phyloP scores from a whole-genome alignment of 2,113 vertebrate species.

The Aspiorhynchus laticeps region DNA sequence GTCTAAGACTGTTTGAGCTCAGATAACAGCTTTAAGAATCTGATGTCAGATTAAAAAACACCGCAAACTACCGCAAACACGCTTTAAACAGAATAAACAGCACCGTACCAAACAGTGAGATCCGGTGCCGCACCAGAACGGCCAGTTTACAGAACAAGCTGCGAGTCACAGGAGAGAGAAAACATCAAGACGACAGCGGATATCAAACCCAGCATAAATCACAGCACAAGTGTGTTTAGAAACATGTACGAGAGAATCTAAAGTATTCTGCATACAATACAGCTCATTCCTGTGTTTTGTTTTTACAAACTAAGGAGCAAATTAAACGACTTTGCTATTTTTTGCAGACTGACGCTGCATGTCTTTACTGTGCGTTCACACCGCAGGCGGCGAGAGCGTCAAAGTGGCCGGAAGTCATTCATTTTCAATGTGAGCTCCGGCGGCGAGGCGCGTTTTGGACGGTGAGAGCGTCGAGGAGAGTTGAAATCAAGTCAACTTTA shows the following conservation, averaged over 20 bases:
- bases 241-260: not conserved
- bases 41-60: not conserved
- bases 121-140: slow-evolving; percentile 99
- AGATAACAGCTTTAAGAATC: slow-evolving; percentile 6
- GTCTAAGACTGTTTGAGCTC: not conserved
- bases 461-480: too few relatives aligned
- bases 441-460: too few relatives aligned
- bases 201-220: not conserved
- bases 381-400: too few relatives aligned
- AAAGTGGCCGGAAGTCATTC: too few relatives aligned
- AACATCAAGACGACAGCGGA: slow-evolving; percentile 46
- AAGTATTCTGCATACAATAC: too few relatives aligned
- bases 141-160: slow-evolving; percentile 99
- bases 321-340: too few relatives aligned
- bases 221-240: not conserved
- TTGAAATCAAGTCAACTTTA: too few relatives aligned
- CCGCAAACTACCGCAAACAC: slow-evolving; percentile 32
- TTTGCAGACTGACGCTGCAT: too few relatives aligned
- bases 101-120: slow-evolving; percentile 98
- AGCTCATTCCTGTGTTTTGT: too few relatives aligned
- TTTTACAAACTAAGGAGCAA: too few relatives aligned
- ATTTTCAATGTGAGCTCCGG: too few relatives aligned
- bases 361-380: too few relatives aligned
- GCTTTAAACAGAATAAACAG: slow-evolving; percentile 57
- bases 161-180: slow-evolving; percentile 65